Percentiles rank a stretch among this genome's conserved stretches.
These are phyloP conservation scores for Hippoglossus hippoglossus DNA, from an alignment of 2,797 vertebrate species.

Conservation along the genomic window DNA sequence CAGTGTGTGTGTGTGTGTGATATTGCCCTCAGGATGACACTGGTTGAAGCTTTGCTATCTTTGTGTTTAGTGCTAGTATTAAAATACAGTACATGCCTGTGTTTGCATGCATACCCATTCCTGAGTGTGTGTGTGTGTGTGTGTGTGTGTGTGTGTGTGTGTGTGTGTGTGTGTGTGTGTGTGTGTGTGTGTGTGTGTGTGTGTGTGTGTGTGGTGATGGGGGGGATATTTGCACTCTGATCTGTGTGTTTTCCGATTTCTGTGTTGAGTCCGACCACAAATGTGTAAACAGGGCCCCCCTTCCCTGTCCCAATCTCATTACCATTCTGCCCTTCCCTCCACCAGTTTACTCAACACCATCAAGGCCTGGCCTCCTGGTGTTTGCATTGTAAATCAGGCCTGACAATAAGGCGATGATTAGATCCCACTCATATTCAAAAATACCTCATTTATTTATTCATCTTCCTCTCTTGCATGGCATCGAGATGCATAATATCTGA, in stretches of 20 bases:
- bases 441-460: conserved; percentile 84
- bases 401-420: conserved; percentile 82
- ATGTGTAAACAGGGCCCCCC: conserved; percentile 60
- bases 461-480: conserved; percentile 66
- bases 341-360: conserved; percentile 69
- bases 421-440: conserved; percentile 82
- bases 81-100: conserved; percentile 44
- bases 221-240: conserved; percentile 49
- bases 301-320: conserved; percentile 65
- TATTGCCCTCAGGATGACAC: conserved; percentile 66
- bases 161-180: conserved; percentile 27
- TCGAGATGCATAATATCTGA: conserved; percentile 81
- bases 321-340: conserved; percentile 70
- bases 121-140: conserved; percentile 22
- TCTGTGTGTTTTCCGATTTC: conserved; percentile 60
- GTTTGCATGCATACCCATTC: conserved; percentile 67
- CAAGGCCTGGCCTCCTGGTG: conserved; percentile 70
- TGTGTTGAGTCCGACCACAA: conserved; percentile 53
- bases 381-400: conserved; percentile 82
- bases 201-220: conserved; percentile 11
- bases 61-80: conserved; percentile 60
- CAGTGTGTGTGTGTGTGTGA: conserved; percentile 24
- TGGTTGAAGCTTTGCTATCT: conserved; percentile 57
- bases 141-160: conserved; percentile 18
- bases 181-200: conserved; percentile 33